Percentiles rank a stretch among this genome's conserved stretches.
phyloP scores from a whole-genome alignment of 2,113 vertebrate species.

The Papio anubis region DNA sequence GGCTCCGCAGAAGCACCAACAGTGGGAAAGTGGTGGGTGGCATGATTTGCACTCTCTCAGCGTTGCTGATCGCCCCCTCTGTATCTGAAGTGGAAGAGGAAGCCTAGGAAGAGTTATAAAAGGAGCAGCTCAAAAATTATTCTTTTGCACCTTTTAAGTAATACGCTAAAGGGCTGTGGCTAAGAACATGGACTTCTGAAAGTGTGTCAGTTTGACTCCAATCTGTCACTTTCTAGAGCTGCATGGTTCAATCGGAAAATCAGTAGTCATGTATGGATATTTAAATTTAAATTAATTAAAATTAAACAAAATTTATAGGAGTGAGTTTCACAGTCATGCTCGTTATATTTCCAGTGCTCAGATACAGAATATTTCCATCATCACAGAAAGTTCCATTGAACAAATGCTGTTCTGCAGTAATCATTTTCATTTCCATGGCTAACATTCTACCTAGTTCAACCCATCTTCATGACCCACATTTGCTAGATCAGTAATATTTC shows the following conservation, averaged over 20 bases:
- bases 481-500: background rate
- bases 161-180: accelerated
- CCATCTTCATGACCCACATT: accelerated
- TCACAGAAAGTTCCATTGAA: background rate
- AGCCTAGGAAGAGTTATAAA: background rate
- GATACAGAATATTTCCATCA: background rate
- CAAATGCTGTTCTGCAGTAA: background rate
- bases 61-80: background rate
- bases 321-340: background rate
- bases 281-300: background rate
- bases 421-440: background rate
- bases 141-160: background rate
- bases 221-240: background rate
- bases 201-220: background rate
- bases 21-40: background rate
- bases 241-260: background rate
- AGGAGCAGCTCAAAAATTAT: background rate
- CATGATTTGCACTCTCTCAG: background rate
- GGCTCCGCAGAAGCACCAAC: background rate
- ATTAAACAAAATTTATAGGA: background rate
- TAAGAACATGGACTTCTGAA: background rate
- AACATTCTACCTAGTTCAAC: background rate
- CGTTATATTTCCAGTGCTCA: background rate
- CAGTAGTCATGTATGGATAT: background rate
- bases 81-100: background rate